Conservation (phyloP, 2,797 vertebrate genomes). For the Sebastes hopkinsi region DNA sequence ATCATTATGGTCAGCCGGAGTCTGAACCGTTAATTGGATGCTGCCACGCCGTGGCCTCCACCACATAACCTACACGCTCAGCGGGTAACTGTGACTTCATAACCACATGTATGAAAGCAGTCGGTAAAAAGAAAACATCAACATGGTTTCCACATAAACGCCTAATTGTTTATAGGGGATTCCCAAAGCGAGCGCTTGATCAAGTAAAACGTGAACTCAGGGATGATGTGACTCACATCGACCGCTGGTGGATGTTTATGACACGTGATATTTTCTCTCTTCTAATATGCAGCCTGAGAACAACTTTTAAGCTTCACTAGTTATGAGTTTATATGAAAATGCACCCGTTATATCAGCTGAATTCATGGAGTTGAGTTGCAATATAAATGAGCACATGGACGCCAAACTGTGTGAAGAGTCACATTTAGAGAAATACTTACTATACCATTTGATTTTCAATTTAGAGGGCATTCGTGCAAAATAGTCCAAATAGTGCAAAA, state of each 20-base stretch:
- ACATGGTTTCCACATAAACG: slow-evolving; percentile 39
- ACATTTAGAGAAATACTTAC: background rate
- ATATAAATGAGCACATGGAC: background rate
- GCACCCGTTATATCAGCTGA: background rate
- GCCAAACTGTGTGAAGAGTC: background rate
- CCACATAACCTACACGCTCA: slow-evolving; percentile 43
- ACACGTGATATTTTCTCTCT: slow-evolving; percentile 29
- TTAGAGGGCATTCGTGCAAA: background rate
- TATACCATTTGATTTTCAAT: background rate
- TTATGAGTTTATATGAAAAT: background rate
- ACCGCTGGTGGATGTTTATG: slow-evolving; percentile 17
- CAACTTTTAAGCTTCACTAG: background rate
- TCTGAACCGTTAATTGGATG: slow-evolving; percentile 38
- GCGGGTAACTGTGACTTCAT: slow-evolving; percentile 65
- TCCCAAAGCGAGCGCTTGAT: slow-evolving; percentile 14
- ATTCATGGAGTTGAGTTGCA: background rate
- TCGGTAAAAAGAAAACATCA: slow-evolving; percentile 38
- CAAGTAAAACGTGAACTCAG: slow-evolving; percentile 25
- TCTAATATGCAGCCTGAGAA: background rate
- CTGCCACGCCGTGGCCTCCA: slow-evolving; percentile 45
- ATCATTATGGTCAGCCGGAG: slow-evolving; percentile 58
- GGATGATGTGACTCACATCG: slow-evolving; percentile 42
- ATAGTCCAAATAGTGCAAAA: background rate
- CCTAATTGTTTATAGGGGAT: slow-evolving; percentile 48
- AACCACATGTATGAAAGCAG: slow-evolving; percentile 50